These are phyloP conservation scores for Chrysogorgia sp. DNA, from an alignment of 92 coral and sea anemone species.

Conservation along the genomic window DNA sequence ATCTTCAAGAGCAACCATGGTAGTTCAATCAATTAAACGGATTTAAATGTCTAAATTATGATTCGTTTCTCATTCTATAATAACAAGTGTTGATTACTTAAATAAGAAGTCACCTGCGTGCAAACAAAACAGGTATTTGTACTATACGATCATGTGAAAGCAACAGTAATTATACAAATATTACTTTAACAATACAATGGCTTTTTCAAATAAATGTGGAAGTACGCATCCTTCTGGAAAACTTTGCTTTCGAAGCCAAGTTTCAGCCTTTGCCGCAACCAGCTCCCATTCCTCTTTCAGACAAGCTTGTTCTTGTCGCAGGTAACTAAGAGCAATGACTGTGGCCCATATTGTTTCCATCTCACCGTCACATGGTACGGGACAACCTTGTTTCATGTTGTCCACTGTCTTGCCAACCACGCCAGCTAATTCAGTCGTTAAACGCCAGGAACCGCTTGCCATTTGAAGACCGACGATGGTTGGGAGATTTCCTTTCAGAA, in stretches of 20 bases:
- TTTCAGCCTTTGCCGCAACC: constrained; percentile 69
- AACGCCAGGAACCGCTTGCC: constrained; percentile 86
- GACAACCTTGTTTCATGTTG: constrained; percentile 61
- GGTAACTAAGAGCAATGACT: constrained; percentile 62
- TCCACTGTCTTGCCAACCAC: constrained; percentile 51
- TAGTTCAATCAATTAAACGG: too few species aligned
- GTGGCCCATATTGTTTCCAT: constrained; percentile 77
- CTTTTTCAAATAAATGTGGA: constrained; percentile 4
- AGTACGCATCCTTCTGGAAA: constrained; percentile 40
- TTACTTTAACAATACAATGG: background rate
- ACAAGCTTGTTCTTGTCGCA: constrained; percentile 54
- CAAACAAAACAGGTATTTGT: too few species aligned
- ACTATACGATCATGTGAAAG: too few species aligned
- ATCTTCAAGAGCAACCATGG: too few species aligned
- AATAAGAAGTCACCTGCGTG: too few species aligned
- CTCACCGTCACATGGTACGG: constrained; percentile 50
- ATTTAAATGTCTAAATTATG: too few species aligned
- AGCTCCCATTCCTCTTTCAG: constrained; percentile 84
- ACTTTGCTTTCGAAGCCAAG: constrained; percentile 68
- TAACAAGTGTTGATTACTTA: too few species aligned
- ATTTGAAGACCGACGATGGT: constrained; percentile 67
- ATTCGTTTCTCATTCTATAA: too few species aligned
- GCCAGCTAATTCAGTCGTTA: constrained; percentile 60
- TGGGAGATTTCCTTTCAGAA: constrained; percentile 4
- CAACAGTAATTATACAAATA: too few species aligned